Conservation (phyloP, 2,797 vertebrate genomes). For the Podarcis lilfordi region DNA sequence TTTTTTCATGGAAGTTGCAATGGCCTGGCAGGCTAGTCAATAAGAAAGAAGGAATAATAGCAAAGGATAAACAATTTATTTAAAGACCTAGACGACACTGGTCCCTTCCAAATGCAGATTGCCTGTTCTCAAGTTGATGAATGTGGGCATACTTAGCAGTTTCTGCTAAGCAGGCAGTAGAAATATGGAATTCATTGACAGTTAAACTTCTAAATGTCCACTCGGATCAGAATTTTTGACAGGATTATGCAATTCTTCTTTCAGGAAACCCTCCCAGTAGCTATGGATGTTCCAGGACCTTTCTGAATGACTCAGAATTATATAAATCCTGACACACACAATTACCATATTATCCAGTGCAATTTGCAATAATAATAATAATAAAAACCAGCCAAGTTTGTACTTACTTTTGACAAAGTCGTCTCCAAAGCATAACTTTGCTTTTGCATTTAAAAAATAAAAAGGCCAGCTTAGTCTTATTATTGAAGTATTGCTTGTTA, state of each 20-base stretch:
- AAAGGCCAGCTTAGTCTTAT: background rate
- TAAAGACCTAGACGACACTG: background rate
- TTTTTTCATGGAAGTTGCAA: too few relatives aligned
- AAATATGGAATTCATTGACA: background rate
- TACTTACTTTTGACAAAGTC: conserved; percentile 28
- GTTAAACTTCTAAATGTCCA: conserved; percentile 10
- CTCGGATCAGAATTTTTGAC: background rate
- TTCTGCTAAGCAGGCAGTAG: background rate
- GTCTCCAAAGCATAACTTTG: conserved; percentile 53
- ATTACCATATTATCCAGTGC: conserved; percentile 46
- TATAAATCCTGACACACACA: conserved; percentile 54
- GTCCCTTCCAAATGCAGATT: background rate
- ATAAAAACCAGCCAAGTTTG: conserved; percentile 48
- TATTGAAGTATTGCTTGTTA: conserved; percentile 37
- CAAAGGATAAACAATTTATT: background rate
- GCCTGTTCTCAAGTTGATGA: background rate
- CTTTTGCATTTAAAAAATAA: conserved; percentile 32
- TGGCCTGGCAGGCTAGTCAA: too few relatives aligned
- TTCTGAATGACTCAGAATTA: conserved; percentile 53
- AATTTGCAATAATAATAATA: conserved; percentile 40
- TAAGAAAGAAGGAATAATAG: too few relatives aligned
- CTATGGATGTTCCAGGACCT: conserved; percentile 37
- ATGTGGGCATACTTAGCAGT: background rate
- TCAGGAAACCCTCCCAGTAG: conserved; percentile 24
- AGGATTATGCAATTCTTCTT: conserved; percentile 23